These are phyloP conservation scores for Crotalus horridus DNA, from an alignment of 2,113 vertebrate genomes.

Conservation along the genomic window DNA sequence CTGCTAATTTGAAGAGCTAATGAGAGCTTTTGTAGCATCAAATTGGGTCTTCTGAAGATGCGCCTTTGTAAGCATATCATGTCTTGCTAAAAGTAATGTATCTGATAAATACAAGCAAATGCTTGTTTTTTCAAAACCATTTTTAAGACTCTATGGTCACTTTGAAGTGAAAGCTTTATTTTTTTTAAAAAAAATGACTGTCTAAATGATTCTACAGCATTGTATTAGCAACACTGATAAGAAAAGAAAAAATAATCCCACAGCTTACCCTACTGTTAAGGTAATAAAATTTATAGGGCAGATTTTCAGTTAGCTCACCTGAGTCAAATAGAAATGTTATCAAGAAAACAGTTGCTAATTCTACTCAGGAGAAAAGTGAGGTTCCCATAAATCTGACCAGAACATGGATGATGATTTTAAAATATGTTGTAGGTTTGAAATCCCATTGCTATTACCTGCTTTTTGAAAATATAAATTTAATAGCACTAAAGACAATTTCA, in stretches of 20 bases:
- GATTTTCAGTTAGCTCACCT: neutral
- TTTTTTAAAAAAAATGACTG: neutral
- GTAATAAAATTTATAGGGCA: neutral
- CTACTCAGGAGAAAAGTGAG: neutral
- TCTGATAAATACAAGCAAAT: slow-evolving; percentile 34
- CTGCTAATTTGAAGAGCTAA: slow-evolving; percentile 55
- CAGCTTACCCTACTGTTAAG: neutral
- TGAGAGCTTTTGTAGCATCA: slow-evolving; percentile 45
- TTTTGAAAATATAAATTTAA: neutral
- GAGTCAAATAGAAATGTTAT: neutral
- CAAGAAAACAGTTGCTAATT: neutral
- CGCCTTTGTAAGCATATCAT: slow-evolving; percentile 5
- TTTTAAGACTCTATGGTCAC: slow-evolving; percentile 39
- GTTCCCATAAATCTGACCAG: neutral
- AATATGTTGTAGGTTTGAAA: neutral
- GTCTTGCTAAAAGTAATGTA: slow-evolving; percentile 30
- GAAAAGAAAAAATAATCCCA: neutral
- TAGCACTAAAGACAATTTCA: neutral
- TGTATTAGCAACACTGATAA: neutral
- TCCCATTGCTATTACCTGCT: neutral
- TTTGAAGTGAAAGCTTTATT: slow-evolving; percentile 1
- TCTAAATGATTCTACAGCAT: neutral
- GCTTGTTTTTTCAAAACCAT: slow-evolving; percentile 27
- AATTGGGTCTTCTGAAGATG: slow-evolving; percentile 36
- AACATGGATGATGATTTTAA: neutral